Conservation (phyloP, 2,888 invertebrate species). For the Portevinia maculata region DNA sequence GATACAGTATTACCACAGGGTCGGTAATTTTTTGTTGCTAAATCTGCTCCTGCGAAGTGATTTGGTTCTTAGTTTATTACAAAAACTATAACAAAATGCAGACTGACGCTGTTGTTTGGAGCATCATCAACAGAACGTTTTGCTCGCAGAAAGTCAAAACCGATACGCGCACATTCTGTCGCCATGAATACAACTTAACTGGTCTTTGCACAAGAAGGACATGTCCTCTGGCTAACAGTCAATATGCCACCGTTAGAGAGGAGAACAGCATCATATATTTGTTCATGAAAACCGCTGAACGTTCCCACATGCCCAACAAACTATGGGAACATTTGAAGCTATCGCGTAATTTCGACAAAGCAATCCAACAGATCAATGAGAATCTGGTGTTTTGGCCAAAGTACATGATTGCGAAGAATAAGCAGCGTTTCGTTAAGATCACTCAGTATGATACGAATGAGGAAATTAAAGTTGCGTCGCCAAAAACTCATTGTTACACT, state of each 20-base stretch:
- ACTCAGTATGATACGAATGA: slow-evolving; percentile 99
- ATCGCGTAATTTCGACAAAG: slow-evolving; percentile 97
- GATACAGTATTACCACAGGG: too few species aligned
- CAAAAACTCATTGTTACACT: slow-evolving; percentile 97
- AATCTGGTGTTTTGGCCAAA: slow-evolving; percentile 97
- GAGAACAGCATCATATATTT: slow-evolving; percentile 97
- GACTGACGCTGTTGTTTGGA: slow-evolving; percentile 97
- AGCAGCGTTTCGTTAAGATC: slow-evolving; percentile 97
- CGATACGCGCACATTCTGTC: slow-evolving; percentile 97
- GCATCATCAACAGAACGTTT: slow-evolving; percentile 97
- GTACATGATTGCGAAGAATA: slow-evolving; percentile 97
- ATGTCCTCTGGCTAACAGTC: slow-evolving; percentile 99
- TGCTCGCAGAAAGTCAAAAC: slow-evolving; percentile 98
- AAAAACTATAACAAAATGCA: slow-evolving; percentile 86
- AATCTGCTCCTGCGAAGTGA: neutral
- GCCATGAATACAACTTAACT: slow-evolving; percentile 98
- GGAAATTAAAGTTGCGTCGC: slow-evolving; percentile 94
- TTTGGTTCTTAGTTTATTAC: slow-evolving; percentile 3
- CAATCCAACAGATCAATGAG: slow-evolving; percentile 97
- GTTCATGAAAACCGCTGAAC: slow-evolving; percentile 95
- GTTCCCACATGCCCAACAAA: slow-evolving; percentile 93
- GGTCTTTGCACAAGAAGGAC: slow-evolving; percentile 96
- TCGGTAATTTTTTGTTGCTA: slow-evolving; percentile 42
- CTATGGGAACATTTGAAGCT: slow-evolving; percentile 98
- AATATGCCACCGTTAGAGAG: slow-evolving; percentile 98